Evolutionary conservation across 2,113 vertebrate species (phyloP), one percentile per base, ranked within the genome.

Genomic region (Mus spicilegus): DNA sequence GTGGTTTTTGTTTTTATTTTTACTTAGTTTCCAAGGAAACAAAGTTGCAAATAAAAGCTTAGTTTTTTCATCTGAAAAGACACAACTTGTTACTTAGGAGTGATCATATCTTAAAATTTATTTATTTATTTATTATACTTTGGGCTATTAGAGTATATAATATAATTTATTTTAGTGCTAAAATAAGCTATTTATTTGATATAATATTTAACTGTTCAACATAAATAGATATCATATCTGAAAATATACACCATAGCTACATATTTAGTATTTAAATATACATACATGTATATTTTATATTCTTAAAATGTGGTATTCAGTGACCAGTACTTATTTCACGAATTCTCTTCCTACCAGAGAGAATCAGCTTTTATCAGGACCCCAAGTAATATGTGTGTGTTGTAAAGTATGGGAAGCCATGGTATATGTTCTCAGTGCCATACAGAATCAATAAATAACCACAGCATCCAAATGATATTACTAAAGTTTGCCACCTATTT

Each of bases 11-110:
- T 33, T 67, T 67, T 67, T 91, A 42, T 3, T 90, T 9, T 75
- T 92, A 28, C 36, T 58, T 65, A 84, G 85, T 76, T 96, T 96
- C 75, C 49, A n/a, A 42, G 36, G n/a, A 85, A 90, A 94, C 72
- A 90, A 86, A 92, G 67, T 89, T 81, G 8, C 86, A 95, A 90
- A 85, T 81, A 7, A 92, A 75, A 65, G 46, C 5, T 56, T 33
- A 81, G n/a, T 78, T 88, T 78, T 77, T 7, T 5, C n/a, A 86
- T 42, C n/a, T 85, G 26, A 70, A 87, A 76, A 56, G n/a, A 84
- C 84, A 51, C 13, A 42, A 22, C 51, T 77, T 69, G 49, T 58
- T 26, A 76, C 81, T 94, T 87, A 87, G 39, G 93, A 19, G 81
- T 89, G 24, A 73, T 67, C 26, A 24, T 54, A 90, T 78, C 2